phyloP scores from a whole-genome alignment of 2,113 vertebrate genomes.

The Cynoglossus semilaevis region DNA sequence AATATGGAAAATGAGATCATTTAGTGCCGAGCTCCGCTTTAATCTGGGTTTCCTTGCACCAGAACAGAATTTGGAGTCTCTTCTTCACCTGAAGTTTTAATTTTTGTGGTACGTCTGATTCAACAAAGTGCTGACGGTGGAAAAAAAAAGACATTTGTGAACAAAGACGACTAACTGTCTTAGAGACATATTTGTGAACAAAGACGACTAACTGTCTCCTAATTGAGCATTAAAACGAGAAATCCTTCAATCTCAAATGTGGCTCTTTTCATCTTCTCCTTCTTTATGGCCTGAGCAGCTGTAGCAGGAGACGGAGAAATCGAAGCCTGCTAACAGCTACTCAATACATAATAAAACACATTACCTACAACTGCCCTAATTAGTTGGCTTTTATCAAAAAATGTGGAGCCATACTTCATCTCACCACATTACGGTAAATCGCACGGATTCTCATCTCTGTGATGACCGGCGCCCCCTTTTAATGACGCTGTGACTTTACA shows the following conservation, averaged over 20 bases:
- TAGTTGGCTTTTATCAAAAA: slow-evolving; percentile 28
- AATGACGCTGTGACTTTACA: slow-evolving; percentile 47
- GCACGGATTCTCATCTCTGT: slow-evolving; percentile 23
- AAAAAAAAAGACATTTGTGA: neutral
- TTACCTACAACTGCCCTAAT: slow-evolving; percentile 28
- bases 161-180: slow-evolving; percentile 1
- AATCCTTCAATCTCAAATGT: slow-evolving; percentile 13
- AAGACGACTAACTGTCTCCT: slow-evolving; percentile 5
- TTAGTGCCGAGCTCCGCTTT: too few species aligned
- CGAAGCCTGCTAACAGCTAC: slow-evolving; percentile 40
- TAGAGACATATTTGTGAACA: neutral
- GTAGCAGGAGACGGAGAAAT: slow-evolving; percentile 25
- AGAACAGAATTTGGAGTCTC: neutral
- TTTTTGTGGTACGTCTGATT: neutral
- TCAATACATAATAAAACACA: slow-evolving; percentile 22
- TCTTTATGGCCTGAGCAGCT: slow-evolving; percentile 29
- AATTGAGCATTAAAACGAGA: slow-evolving; percentile 30
- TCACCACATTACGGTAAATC: slow-evolving; percentile 20
- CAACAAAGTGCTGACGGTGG: slow-evolving; percentile 2
- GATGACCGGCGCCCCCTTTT: slow-evolving; percentile 32
- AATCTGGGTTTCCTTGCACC: too few species aligned
- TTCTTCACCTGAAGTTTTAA: slow-evolving; percentile 2
- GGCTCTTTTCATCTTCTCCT: slow-evolving; percentile 39
- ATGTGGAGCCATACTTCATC: slow-evolving; percentile 27
- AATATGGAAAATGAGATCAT: too few species aligned